These are phyloP conservation scores for Paralvinella palmiformis DNA, from an alignment of 1,140 invertebrate genomes.

Conservation along the genomic window DNA sequence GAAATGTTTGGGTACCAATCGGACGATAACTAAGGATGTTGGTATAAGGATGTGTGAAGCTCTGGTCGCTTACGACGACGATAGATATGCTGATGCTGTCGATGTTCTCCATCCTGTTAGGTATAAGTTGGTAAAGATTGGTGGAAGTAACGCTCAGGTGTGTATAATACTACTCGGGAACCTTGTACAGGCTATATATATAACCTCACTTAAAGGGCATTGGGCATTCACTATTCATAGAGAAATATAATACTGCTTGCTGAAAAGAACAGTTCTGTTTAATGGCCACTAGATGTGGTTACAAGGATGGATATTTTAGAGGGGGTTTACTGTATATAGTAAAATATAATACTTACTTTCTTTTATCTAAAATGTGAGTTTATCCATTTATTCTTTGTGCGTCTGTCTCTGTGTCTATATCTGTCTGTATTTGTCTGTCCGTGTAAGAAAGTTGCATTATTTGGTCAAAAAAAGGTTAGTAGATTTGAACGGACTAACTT, in stretches of 20 bases:
- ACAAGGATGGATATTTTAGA: neutral
- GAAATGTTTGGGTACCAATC: conserved; percentile 25
- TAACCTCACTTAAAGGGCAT: neutral
- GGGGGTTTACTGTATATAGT: conserved; percentile 1
- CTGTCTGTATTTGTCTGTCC: no score
- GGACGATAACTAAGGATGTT: conserved; percentile 27
- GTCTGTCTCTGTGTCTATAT: no score
- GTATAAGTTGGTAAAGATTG: conserved; percentile 50
- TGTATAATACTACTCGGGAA: neutral
- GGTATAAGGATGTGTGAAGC: conserved; percentile 43
- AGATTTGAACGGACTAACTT: no score
- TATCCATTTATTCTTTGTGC: no score
- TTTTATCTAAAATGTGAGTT: no score
- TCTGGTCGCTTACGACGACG: conserved; percentile 44
- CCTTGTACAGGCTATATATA: neutral
- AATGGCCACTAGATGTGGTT: no score
- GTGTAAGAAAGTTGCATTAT: no score
- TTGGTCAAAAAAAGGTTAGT: no score
- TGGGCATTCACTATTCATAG: neutral
- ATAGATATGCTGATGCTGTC: conserved; percentile 41
- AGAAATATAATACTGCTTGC: neutral
- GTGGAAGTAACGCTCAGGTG: conserved; percentile 56
- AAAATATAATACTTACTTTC: no score
- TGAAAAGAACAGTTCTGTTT: no score
- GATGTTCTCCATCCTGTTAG: conserved; percentile 50